Base-by-base conservation (phyloP, 2,113 vertebrate species). In the Piaya cayana region DNA sequence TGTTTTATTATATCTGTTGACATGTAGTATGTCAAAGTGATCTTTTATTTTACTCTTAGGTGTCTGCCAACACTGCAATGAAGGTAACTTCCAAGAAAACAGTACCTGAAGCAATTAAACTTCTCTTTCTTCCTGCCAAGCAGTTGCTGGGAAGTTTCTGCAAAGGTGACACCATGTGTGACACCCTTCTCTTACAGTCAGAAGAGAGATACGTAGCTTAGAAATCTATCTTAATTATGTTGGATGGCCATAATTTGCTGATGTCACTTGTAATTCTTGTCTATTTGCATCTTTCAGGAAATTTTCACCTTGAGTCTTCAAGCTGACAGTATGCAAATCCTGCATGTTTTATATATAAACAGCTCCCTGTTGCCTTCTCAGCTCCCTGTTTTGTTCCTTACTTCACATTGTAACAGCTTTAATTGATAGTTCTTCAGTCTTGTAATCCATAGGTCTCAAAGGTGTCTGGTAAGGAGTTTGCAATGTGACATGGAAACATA, bases 261-360 rank as follows among this genome's bases (percentile, higher is more conserved):
- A 13, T 74, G 36, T 8, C 6, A 36, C 21, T 77, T 62, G 18
- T 36, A 77, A 76, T 69, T 82, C 49, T 43, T 88, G 9, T 58
- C 30, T 74, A 1, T 62, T 50, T 92, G 10, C 52, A 65, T 58
- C 21, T 74, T 83, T 71, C 21, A 47, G 50, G 26, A 88, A 43
- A 72, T 68, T 65, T 83, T 86, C n/a, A 52, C 55, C 68, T 93
- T 72, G 60, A 79, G 17, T 32, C 32, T 91, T 7, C 50, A 67
- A 89, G 75, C 0, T 80, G 32, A 43, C 34, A 59, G 6, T 56
- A 80, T 60, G 39, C 39, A 82, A 72, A 62, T 42, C 21, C 19
- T 88, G 36, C 63, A 30, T 8, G 4, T 80, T 72, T 30, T 77
- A 11, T 76, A 12, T 47, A 68, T 82, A 76, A 43, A 60, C 22